Percentiles rank a stretch among this genome's conserved stretches.
Evolutionary conservation across 1,140 invertebrate genomes (phyloP).

Genomic region (Drosophila micromelanica): DNA sequence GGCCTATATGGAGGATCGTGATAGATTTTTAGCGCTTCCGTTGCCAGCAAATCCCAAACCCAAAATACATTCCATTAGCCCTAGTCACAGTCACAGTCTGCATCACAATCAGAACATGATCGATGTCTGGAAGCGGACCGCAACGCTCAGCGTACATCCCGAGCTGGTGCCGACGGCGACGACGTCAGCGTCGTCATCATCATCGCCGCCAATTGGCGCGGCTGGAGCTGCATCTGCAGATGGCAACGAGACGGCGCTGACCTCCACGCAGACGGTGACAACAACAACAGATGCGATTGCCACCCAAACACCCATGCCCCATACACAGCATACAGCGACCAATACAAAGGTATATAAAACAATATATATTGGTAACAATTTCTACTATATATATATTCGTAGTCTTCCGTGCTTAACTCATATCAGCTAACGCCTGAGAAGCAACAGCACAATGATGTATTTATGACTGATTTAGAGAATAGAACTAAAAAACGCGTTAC

Average conservation of each 20-base stretch:
- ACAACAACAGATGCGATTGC: slow-evolving; percentile 73
- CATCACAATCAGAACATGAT: slow-evolving; percentile 74
- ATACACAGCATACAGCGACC: slow-evolving; percentile 75
- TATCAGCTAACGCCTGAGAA: slow-evolving; percentile 79
- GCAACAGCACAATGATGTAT: slow-evolving; percentile 84
- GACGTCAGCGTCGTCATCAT: no score
- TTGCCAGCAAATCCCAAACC: slow-evolving; percentile 76
- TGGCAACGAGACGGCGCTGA: slow-evolving; percentile 57
- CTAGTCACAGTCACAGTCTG: slow-evolving; percentile 72
- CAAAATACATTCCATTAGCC: slow-evolving; percentile 85
- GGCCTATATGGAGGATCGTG: slow-evolving; percentile 95
- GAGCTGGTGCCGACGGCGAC: slow-evolving; percentile 46
- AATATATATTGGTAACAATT: no score
- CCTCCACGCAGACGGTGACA: slow-evolving; percentile 63
- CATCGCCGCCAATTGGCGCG: slow-evolving; percentile 6
- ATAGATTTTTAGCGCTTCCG: slow-evolving; percentile 86
- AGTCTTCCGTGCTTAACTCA: slow-evolving; percentile 92
- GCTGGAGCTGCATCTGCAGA: slow-evolving; percentile 53
- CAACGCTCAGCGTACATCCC: slow-evolving; percentile 84
- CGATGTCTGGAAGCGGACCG: slow-evolving; percentile 78
- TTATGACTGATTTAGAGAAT: slow-evolving; percentile 92
- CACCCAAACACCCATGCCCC: slow-evolving; percentile 70
- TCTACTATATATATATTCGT: slow-evolving; percentile 88
- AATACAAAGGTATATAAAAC: slow-evolving; percentile 73
- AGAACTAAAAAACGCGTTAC: slow-evolving; percentile 93